These are phyloP conservation scores for Listronotus oregonensis DNA, from an alignment of 1,140 invertebrate species.

Conservation along the genomic window DNA sequence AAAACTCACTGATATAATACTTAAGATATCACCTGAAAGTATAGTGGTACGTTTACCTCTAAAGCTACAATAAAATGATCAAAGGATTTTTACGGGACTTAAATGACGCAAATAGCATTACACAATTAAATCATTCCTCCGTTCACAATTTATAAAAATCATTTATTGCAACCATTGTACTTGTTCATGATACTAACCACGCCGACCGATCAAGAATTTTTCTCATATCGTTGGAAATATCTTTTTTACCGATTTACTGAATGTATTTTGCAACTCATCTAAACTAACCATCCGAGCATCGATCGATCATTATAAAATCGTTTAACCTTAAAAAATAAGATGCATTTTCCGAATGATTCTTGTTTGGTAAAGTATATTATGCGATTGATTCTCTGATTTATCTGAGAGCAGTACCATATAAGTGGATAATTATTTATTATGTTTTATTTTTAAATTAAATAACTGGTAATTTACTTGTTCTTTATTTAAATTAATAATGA, in stretches of 20 bases:
- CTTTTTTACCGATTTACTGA: conserved; percentile 12
- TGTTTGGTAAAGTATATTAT: conserved; percentile 8
- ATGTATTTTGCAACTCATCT: conserved; percentile 16
- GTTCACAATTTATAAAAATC: not conserved
- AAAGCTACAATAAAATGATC: no score
- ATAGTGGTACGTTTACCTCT: no score
- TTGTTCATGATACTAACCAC: conserved; percentile 6
- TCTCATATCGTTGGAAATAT: conserved; percentile 4
- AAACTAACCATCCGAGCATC: conserved; percentile 9
- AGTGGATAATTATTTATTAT: no score
- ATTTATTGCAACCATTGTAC: conserved; percentile 7
- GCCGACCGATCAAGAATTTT: not conserved
- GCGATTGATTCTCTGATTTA: not conserved
- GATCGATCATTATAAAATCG: conserved; percentile 14
- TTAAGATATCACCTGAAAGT: no score
- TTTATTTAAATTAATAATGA: no score
- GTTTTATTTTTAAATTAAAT: no score
- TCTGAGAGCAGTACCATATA: not conserved
- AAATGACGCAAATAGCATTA: no score
- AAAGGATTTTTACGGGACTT: no score
- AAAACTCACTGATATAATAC: no score
- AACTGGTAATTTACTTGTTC: no score
- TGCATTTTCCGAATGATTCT: conserved; percentile 13
- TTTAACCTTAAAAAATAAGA: conserved; percentile 7
- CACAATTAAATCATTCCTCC: no score